These are phyloP conservation scores for Myxocyprinus asiaticus DNA, from an alignment of 2,113 vertebrate genomes.

Conservation along the genomic window DNA sequence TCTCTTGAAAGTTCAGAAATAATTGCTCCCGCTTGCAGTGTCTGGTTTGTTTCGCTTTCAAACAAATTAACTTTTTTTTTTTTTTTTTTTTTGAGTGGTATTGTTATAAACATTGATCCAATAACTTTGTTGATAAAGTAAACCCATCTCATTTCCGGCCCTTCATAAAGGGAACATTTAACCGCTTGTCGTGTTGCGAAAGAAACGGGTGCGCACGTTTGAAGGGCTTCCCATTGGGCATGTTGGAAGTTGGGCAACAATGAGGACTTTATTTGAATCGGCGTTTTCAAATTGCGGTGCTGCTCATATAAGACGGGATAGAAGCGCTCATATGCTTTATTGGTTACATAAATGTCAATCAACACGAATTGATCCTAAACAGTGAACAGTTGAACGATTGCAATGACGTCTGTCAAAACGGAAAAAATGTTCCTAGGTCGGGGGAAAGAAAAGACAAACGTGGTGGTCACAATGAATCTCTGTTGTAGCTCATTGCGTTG, in stretches of 20 bases:
- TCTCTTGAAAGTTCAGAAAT: neutral
- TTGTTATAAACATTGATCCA: neutral
- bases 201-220: slow-evolving; percentile 52
- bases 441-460: slow-evolving; percentile 46
- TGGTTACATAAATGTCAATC: neutral
- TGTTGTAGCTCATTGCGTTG: slow-evolving; percentile 21
- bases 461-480: slow-evolving; percentile 40
- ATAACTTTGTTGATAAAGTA: neutral
- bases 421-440: slow-evolving; percentile 7
- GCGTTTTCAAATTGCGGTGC: neutral
- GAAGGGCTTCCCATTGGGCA: slow-evolving; percentile 68
- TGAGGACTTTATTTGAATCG: neutral
- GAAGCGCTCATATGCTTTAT: too few species aligned
- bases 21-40: neutral
- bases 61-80: slow-evolving; percentile 30
- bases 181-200: slow-evolving; percentile 7
- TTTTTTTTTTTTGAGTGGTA: neutral
- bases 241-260: neutral
- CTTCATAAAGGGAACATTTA: neutral
- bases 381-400: neutral
- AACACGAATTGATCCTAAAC: neutral
- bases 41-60: slow-evolving; percentile 12
- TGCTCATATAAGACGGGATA: slow-evolving; percentile 1
- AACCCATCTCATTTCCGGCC: neutral
- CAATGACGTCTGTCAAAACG: slow-evolving; percentile 23